Conservation (phyloP, 92 coral and sea anemone genomes). For the Zoanthus sociatus region DNA sequence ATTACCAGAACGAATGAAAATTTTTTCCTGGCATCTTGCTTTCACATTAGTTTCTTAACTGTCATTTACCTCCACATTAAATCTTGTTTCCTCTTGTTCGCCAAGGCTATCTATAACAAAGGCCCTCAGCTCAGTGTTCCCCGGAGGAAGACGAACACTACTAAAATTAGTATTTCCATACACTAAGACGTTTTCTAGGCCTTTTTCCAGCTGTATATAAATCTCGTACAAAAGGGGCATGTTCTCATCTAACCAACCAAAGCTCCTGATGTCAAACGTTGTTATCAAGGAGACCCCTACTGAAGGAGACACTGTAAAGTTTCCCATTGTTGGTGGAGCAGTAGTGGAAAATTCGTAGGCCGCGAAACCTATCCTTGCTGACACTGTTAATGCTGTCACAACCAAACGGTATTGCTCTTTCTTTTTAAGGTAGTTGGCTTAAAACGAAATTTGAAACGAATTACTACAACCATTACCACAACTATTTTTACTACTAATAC, state of each 20-base stretch:
- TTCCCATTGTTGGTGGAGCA: not conserved
- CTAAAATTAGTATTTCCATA: not conserved
- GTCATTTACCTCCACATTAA: constrained; percentile 5
- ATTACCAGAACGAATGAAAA: too few relatives aligned
- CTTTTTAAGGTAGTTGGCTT: constrained; percentile 1
- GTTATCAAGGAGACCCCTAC: constrained; percentile 1
- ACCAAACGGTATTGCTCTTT: not conserved
- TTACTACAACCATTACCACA: not conserved
- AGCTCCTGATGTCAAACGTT: not conserved
- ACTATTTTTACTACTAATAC: too few relatives aligned
- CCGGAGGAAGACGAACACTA: constrained; percentile 12
- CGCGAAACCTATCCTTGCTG: constrained; percentile 1
- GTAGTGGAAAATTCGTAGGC: constrained; percentile 27
- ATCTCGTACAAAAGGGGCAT: constrained; percentile 19
- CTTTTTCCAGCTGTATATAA: constrained; percentile 2
- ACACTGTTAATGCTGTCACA: not conserved
- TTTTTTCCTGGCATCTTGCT: too few relatives aligned
- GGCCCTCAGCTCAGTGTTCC: not conserved
- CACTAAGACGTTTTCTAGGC: not conserved
- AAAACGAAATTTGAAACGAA: not conserved
- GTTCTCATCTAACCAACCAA: constrained; percentile 15
- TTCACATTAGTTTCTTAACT: too few relatives aligned
- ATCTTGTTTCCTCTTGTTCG: constrained; percentile 1
- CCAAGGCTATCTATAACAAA: constrained; percentile 10
- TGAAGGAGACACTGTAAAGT: not conserved